Evolutionary conservation across 2,888 invertebrate species (phyloP), one percentile per base, ranked within the genome.

Genomic region (Oxyscelio sp.): DNA sequence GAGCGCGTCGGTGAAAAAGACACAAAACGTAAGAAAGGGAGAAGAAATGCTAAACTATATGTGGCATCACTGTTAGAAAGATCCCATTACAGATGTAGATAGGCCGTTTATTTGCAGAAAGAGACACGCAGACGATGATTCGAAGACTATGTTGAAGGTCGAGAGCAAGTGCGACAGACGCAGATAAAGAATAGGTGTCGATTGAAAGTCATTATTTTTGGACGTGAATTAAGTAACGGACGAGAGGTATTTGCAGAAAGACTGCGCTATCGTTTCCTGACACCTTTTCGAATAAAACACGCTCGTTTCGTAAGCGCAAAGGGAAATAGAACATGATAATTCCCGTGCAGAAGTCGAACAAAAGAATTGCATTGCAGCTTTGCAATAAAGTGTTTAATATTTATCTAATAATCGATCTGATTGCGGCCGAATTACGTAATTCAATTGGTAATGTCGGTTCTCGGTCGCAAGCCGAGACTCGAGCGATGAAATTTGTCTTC

Each of bases 41-140:
- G 58, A n/a, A 58, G 68, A 78, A 56, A 68, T 22, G 50, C 50
- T 45, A 45, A 70, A 77, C 71, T 71, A 71, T 59, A 80, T 19
- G 65, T 71, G 79, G 71, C 84, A 75, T 48, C 77, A 8, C 74
- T 73, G 85, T 63, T 68, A 50, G 68, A 65, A 71, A 75, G 78
- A 78, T 85, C 81, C 68, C 61, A 74, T 80, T 85, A 78, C 81
- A 74, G 68, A 68, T 78, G 70, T 61, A 81, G 84, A 81, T 80
- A 85, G 77, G 59, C 61, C 70, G 65, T 82, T 74, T 68, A 70
- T 85, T 82, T 81, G 77, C 40, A 77, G 77, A 85, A 73, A 63
- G 80, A 75, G 66, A 73, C 34, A 78, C 63, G 38, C 68, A 61
- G 66, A 71, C 79, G 73, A 68, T 15, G 68, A 70, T 66, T 40